phyloP scores from a whole-genome alignment of 2,797 vertebrate species.

The Molothrus aeneus region DNA sequence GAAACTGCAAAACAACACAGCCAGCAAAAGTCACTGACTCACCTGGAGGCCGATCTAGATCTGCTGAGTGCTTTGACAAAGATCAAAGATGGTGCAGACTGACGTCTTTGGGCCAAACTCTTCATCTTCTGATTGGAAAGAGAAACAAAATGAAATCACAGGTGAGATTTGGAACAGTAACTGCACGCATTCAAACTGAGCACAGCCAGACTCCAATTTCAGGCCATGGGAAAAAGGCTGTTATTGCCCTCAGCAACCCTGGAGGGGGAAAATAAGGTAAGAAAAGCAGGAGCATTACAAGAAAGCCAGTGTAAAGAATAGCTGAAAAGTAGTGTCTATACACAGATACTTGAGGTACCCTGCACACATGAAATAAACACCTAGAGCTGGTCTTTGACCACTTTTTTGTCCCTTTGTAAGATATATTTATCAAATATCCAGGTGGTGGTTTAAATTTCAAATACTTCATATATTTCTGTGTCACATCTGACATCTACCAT shows the following conservation, averaged over 20 bases:
- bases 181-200: not conserved
- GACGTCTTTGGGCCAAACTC: slow-evolving; percentile 91
- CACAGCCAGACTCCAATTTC: not conserved
- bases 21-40: slow-evolving; percentile 35
- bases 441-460: not conserved
- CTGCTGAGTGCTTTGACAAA: slow-evolving; percentile 93
- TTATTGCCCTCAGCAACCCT: not conserved
- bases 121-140: slow-evolving; percentile 88
- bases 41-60: slow-evolving; percentile 87
- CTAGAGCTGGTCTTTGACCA: not conserved
- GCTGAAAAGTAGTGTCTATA: not conserved
- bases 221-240: not conserved
- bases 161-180: not conserved
- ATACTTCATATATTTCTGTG: not conserved
- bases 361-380: not conserved
- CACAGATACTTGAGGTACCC: not conserved
- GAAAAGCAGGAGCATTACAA: not conserved
- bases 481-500: not conserved
- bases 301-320: not conserved
- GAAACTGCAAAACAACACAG: not conserved
- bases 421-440: not conserved
- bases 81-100: slow-evolving; percentile 92
- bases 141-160: slow-evolving; percentile 55
- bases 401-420: not conserved
- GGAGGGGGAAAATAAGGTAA: not conserved